Conservation (phyloP, 35 echinoderm and acorn worm species). For the Diadema setosum region DNA sequence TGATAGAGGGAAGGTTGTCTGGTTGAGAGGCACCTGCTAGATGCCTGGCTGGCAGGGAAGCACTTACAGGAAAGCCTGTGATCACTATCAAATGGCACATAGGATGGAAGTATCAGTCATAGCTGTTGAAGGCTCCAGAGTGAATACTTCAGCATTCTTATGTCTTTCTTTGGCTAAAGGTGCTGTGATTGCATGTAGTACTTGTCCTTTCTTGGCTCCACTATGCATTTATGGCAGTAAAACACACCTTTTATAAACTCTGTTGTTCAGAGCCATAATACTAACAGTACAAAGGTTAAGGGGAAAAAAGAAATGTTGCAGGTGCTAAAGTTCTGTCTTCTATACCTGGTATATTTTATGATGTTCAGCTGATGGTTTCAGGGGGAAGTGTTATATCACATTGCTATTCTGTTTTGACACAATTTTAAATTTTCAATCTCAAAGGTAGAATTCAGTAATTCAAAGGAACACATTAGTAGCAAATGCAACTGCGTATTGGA, state of each 20-base stretch:
- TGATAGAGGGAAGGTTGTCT: neutral
- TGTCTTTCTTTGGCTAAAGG: neutral
- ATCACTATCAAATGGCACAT: constrained; percentile 20
- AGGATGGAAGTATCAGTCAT: constrained; percentile 24
- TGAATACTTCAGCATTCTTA: neutral
- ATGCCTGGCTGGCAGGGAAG: neutral
- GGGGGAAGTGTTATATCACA: no score
- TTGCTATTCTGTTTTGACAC: no score
- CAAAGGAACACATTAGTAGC: no score
- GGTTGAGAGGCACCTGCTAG: neutral
- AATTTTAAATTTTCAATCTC: no score
- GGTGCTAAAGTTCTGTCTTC: no score
- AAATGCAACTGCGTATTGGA: no score
- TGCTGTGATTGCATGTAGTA: neutral
- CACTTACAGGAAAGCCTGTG: constrained; percentile 11
- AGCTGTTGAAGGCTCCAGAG: neutral
- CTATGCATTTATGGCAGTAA: neutral
- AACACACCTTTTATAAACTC: neutral
- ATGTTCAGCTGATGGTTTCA: no score
- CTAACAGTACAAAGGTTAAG: no score
- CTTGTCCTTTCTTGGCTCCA: neutral
- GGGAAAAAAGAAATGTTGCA: neutral
- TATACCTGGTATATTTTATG: no score
- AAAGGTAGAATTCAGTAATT: no score
- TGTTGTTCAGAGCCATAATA: no score